Evolutionary conservation across 2,888 invertebrate genomes (phyloP).

Genomic region (Urechis unicinctus): DNA sequence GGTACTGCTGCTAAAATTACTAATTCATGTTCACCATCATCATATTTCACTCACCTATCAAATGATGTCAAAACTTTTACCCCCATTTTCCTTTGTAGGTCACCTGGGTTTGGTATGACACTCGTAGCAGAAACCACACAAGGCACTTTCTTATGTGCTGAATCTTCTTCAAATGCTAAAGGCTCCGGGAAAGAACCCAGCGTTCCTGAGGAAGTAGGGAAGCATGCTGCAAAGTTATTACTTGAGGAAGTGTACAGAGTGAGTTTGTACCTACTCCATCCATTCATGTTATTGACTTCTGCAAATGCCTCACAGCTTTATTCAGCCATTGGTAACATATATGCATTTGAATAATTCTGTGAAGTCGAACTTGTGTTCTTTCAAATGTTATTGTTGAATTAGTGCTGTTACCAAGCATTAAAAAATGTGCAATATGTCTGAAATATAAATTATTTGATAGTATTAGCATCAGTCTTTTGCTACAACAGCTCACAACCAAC

Average conservation of each 20-base stretch:
- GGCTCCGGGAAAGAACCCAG: conserved; percentile 57
- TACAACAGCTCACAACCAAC: too few relatives aligned
- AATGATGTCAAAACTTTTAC: too few relatives aligned
- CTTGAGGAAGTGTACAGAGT: conserved; percentile 77
- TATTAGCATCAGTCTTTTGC: too few relatives aligned
- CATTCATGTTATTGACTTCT: background rate
- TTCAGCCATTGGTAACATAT: background rate
- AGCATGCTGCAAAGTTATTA: conserved; percentile 70
- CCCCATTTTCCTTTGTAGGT: conserved; percentile 35
- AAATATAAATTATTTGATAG: too few relatives aligned
- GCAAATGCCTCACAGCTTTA: background rate
- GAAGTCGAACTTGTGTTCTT: background rate
- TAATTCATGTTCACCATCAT: too few relatives aligned
- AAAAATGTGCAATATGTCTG: too few relatives aligned
- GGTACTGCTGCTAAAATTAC: too few relatives aligned
- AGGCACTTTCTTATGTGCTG: conserved; percentile 56
- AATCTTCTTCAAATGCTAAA: conserved; percentile 50
- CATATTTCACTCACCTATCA: too few relatives aligned
- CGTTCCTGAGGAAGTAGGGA: conserved; percentile 87
- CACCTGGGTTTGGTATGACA: conserved; percentile 76
- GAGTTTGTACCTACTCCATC: conserved; percentile 5
- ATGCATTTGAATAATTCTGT: conserved; percentile 2
- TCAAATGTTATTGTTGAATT: background rate
- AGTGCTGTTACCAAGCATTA: too few relatives aligned
- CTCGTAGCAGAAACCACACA: conserved; percentile 86